Evolutionary conservation across 2,888 invertebrate species (phyloP).

Genomic region (Calameuta pallipes): DNA sequence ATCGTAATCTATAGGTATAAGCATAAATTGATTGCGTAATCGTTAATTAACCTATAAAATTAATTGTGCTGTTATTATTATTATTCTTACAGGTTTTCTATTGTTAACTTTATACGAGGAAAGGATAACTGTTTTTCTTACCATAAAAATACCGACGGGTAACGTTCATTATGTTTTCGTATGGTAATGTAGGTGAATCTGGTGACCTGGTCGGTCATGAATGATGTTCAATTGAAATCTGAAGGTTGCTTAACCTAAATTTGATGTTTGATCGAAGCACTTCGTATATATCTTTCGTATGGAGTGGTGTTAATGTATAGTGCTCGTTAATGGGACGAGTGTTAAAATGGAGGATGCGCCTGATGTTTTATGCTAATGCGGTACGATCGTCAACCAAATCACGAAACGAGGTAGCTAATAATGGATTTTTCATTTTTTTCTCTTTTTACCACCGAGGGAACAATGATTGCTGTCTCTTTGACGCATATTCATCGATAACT

Average conservation of each 20-base stretch:
- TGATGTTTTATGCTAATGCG: conserved; percentile 56
- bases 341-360: conserved; percentile 42
- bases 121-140: background rate
- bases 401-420: conserved; percentile 48
- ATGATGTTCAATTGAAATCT: background rate
- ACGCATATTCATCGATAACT: conserved; percentile 30
- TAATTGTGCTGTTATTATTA: background rate
- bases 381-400: conserved; percentile 51
- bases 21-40: background rate
- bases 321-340: conserved; percentile 14
- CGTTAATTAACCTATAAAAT: background rate
- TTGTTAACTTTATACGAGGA: background rate
- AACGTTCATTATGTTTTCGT: background rate
- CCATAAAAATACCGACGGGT: background rate
- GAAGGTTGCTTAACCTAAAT: background rate
- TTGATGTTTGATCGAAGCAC: background rate
- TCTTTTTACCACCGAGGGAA: conserved; percentile 16
- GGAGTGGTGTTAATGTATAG: conserved; percentile 30
- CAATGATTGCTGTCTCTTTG: conserved; percentile 29
- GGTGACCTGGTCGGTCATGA: background rate
- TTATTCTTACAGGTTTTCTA: background rate
- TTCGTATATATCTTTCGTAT: background rate
- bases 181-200: background rate
- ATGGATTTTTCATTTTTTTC: conserved; percentile 36
- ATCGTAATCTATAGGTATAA: background rate